Base-by-base conservation (phyloP, 2,113 vertebrate species). In the Ptilonorhynchus violaceus region DNA sequence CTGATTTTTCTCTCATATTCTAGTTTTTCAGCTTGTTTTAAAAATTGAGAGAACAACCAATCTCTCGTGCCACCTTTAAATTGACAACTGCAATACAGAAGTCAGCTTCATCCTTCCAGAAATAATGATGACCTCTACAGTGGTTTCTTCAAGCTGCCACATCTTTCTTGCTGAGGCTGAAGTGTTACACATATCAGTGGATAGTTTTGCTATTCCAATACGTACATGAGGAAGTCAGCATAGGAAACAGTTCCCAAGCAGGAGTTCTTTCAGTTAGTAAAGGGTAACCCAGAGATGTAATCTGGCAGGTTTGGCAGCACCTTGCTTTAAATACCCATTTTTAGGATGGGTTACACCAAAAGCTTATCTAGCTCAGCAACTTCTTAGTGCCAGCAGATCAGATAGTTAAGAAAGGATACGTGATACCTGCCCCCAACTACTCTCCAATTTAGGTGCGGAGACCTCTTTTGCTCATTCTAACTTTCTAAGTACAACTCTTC, bases 31-130 rank as follows among this genome's bases (percentile, higher is more conserved):
- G 15, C 37, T 78, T 55, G 27, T 56, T 95, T 74, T 62, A 28
- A 53, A 94, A 86, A 49, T 1, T 2, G 15, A 56, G 15, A 86
- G 25, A 85, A 37, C 5, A 62, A 62, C 9, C 56, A 24, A 30
- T n/a, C n/a, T 83, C 58, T 72, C 0, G 0, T 4, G 9, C 13
- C 11, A 46, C 6, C 35, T 7, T 8, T 15, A 28, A 62, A 55
- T 0, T 39, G 19, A 24, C 41, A 73, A 8, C 31, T 24, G 13
- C 39, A 19, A 27, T 78, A 25, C 0, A 3, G 21, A 82, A 85
- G 23, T 76, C 81, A 82, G 10, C 16, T 28, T 69, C 41, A 62
- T 41, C 49, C 44, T 86, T 83, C 50, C 63, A 79, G 10, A 80
- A 83, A 58, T 11, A n/a, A 63, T 1, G 1, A 52, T 13, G 1